Conservation (phyloP, 2,888 invertebrate species). For the Azorinus chamasolen region DNA sequence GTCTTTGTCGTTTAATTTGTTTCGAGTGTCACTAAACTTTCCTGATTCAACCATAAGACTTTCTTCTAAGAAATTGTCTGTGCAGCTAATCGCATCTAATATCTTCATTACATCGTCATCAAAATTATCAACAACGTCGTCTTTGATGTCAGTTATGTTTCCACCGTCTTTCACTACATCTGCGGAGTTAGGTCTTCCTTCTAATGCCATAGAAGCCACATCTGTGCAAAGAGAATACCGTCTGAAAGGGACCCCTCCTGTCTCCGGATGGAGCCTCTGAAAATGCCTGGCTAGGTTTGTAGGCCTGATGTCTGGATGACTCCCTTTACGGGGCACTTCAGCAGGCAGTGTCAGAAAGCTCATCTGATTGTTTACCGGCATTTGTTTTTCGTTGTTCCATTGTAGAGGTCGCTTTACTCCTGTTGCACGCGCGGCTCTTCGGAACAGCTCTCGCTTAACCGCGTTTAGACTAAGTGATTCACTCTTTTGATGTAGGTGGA, state of each 20-base stretch:
- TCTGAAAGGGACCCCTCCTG: too few species aligned
- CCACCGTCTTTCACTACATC: neutral
- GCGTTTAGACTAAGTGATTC: slow-evolving; percentile 8
- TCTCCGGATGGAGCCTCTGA: too few species aligned
- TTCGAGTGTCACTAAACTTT: neutral
- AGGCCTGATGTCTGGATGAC: too few species aligned
- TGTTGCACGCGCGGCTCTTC: slow-evolving; percentile 2
- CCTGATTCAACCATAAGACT: too few species aligned
- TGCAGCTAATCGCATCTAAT: neutral
- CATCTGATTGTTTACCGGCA: neutral
- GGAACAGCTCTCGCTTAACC: slow-evolving; percentile 18
- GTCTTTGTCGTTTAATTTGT: neutral
- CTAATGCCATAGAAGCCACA: too few species aligned
- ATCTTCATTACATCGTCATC: neutral
- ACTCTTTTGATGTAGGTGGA: slow-evolving; percentile 25
- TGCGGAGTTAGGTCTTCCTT: too few species aligned
- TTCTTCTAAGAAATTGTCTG: neutral
- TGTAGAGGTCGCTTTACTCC: slow-evolving; percentile 9
- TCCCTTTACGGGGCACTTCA: too few species aligned
- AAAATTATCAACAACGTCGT: neutral
- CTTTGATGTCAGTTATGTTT: neutral
- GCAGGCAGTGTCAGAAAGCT: too few species aligned
- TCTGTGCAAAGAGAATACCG: too few species aligned
- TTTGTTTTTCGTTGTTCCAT: slow-evolving; percentile 26
- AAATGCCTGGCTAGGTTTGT: too few species aligned